A percentile compares a stretch with the other conserved stretches of the same genome.
phyloP scores from a whole-genome alignment of 2,888 invertebrate species.

The Pinctada fucata region DNA sequence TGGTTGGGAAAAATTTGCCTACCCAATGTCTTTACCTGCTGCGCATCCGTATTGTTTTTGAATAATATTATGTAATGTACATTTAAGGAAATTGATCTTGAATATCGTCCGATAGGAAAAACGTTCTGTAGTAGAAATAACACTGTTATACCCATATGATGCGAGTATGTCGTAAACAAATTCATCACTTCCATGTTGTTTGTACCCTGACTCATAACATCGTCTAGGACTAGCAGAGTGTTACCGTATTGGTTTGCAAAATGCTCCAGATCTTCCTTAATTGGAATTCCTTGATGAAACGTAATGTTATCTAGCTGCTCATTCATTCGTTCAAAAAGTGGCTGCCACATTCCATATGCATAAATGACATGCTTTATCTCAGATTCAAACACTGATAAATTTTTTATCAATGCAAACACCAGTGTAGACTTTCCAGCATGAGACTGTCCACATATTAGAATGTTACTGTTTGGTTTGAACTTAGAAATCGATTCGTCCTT shows the following conservation, averaged over 20 bases:
- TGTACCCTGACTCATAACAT: constrained; percentile 30
- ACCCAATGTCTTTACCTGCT: constrained; percentile 19
- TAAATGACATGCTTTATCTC: constrained; percentile 10
- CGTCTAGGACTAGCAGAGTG: constrained; percentile 36
- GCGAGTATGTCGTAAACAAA: constrained; percentile 33
- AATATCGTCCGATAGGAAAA: constrained; percentile 19
- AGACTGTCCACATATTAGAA: constrained; percentile 6
- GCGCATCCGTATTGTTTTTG: constrained; percentile 20
- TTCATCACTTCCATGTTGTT: constrained; percentile 18
- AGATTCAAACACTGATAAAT: constrained; percentile 6
- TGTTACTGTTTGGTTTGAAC: constrained; percentile 12
- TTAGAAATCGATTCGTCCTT: not conserved
- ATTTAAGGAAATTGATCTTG: constrained; percentile 19
- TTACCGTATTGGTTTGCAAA: constrained; percentile 20
- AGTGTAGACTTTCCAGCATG: constrained; percentile 13
- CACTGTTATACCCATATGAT: constrained; percentile 33
- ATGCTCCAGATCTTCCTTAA: constrained; percentile 30
- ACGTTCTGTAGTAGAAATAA: constrained; percentile 30
- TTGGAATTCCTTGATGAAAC: constrained; percentile 30
- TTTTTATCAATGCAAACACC: constrained; percentile 7
- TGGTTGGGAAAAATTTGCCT: constrained; percentile 29
- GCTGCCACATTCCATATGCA: constrained; percentile 16
- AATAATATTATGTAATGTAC: constrained; percentile 21
- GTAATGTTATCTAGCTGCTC: constrained; percentile 10
- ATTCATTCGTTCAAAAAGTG: constrained; percentile 27